Percentiles rank a stretch among this genome's conserved stretches.
Conservation (phyloP, 2,113 vertebrate genomes). For the Ptychochromis oligacanthus region DNA sequence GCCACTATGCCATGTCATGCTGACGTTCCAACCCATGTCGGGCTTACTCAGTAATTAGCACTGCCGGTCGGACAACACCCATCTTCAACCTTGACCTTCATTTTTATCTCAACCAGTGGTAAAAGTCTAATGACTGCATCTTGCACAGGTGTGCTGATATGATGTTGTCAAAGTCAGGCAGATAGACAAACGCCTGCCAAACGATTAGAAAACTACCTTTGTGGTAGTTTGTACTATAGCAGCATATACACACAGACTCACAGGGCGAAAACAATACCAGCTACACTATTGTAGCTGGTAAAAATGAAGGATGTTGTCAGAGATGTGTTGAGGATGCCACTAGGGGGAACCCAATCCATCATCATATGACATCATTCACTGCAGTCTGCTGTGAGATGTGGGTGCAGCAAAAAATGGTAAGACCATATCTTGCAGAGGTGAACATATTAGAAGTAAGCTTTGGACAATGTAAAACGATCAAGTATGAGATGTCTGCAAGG, state of each 20-base stretch:
- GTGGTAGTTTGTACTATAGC: not conserved
- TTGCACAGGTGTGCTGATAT: not conserved
- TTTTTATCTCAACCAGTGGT: not conserved
- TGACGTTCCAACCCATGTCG: not conserved
- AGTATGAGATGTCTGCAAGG: not conserved
- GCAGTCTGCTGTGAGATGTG: slow-evolving; percentile 44
- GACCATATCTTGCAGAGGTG: slow-evolving; percentile 34
- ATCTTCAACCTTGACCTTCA: not conserved
- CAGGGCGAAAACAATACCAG: not conserved
- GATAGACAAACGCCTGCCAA: not conserved
- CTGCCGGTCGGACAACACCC: not conserved
- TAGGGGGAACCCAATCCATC: slow-evolving; percentile 64
- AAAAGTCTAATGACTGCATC: not conserved
- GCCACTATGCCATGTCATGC: not conserved
- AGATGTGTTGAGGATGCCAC: slow-evolving; percentile 47
- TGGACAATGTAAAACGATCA: not conserved
- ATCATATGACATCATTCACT: slow-evolving; percentile 34
- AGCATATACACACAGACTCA: not conserved
- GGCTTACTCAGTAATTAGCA: not conserved
- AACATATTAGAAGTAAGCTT: not conserved
- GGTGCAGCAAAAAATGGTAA: slow-evolving; percentile 22
- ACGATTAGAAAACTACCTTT: not conserved
- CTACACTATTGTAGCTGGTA: not conserved
- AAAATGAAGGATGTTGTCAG: slow-evolving; percentile 3
- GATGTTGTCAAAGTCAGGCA: not conserved